Evolutionary conservation across 92 coral and sea anemone species (phyloP).

Genomic region (Zoanthus sociatus): DNA sequence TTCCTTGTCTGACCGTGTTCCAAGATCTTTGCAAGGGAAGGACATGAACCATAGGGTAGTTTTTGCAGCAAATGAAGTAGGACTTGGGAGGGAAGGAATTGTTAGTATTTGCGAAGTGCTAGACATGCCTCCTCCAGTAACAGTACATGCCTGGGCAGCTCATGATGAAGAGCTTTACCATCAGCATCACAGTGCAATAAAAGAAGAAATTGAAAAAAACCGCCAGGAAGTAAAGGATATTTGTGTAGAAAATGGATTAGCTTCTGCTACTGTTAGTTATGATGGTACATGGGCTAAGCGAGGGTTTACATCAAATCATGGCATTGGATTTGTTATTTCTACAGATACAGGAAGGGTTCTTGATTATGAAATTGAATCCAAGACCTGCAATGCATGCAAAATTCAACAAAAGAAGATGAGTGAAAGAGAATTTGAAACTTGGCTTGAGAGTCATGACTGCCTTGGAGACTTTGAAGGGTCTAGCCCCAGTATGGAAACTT

Average conservation of each 20-base stretch:
- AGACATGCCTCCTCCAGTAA: slow-evolving; percentile 11
- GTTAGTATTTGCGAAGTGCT: slow-evolving; percentile 6
- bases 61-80: slow-evolving; percentile 26
- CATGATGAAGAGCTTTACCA: slow-evolving; percentile 33
- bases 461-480: slow-evolving; percentile 41
- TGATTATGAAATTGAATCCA: slow-evolving; percentile 42
- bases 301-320: slow-evolving; percentile 22
- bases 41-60: slow-evolving; percentile 17
- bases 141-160: slow-evolving; percentile 2
- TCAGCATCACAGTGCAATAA: neutral
- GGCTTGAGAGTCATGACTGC: slow-evolving; percentile 32
- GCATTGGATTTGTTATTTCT: slow-evolving; percentile 21
- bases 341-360: slow-evolving; percentile 27
- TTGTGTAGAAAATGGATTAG: neutral
- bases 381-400: slow-evolving; percentile 26
- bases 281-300: slow-evolving; percentile 32
- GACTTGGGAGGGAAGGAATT: slow-evolving; percentile 40
- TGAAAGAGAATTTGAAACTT: slow-evolving; percentile 34
- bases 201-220: slow-evolving; percentile 3
- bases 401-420: slow-evolving; percentile 18
- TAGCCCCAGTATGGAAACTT: slow-evolving; percentile 56
- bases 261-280: slow-evolving; percentile 6
- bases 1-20: neutral
- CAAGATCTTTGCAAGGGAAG: slow-evolving; percentile 20
- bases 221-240: slow-evolving; percentile 13